Base-by-base conservation (phyloP, 2,797 vertebrate species). In the Buphagus erythrorhynchus region DNA sequence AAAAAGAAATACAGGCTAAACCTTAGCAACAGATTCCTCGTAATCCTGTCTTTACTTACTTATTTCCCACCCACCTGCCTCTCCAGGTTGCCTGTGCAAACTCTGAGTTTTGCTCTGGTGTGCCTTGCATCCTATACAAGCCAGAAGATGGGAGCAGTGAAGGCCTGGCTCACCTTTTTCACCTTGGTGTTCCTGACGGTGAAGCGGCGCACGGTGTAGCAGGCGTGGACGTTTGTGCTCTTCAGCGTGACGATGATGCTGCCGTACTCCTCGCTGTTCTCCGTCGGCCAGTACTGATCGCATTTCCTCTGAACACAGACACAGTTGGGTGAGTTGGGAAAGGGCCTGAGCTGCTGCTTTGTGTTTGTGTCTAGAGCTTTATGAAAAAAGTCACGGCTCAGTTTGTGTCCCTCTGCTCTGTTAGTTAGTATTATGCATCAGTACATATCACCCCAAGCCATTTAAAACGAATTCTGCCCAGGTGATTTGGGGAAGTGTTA, bases 251-350 rank as follows among this genome's bases (percentile, higher is more conserved):
- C 99, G 33, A 99, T 99, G 5, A 99, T 99, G 98, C 98, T 99
- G 63, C 99, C 99, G 6, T 99, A 99, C 96, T 99, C 99, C 97
- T 99, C 99, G 17, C 98, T 99, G 95, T 99, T 99, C 97, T 99
- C 99, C 1, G 98, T 99, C 0, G 99, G 99, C 99, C 99, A 99
- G 92, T 99, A 99, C 95, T 99, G 99, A 95, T 99, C 99, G 65
- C 99, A 99, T 97, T 99, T 99, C 95, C 99, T 98, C 99, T 99
- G 98, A n/a, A 88, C 83, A 96, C 78, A 96, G 42, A 93, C 72
- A 95, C 31, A 74, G 40, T 21, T 40, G 54, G 43, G 67, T 76
- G 46, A 52, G 76, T 49, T 74, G 81, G 69, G 54, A 33, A 55
- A 65, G 58, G 67, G 66, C 57, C 42, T 69, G 71, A 86, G 48